Evolutionary conservation across 2,113 vertebrate species (phyloP).

Genomic region (cattle (Bos taurus)): DNA sequence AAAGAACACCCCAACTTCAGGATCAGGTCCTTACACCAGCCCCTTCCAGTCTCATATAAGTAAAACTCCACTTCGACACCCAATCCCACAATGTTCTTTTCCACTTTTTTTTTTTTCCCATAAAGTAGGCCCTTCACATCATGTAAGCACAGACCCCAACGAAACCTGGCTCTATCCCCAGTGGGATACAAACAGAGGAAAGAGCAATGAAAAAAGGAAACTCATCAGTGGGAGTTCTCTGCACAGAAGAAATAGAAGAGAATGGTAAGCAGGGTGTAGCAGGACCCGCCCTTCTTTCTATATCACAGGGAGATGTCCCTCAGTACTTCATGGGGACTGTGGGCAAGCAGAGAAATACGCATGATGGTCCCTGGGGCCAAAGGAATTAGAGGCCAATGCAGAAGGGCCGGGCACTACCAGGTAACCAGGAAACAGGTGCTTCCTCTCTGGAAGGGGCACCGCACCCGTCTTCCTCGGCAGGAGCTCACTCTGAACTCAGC

Average conservation of each 20-base stretch:
- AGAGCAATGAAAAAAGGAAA: not conserved
- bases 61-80: not conserved
- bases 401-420: not conserved
- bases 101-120: not conserved
- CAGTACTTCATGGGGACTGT: not conserved
- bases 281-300: not conserved
- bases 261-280: not conserved
- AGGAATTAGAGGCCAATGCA: not conserved
- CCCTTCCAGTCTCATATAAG: not conserved
- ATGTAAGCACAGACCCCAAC: not conserved
- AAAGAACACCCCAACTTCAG: not conserved
- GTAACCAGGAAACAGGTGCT: constrained; percentile 64
- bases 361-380: not conserved
- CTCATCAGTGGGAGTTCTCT: not conserved
- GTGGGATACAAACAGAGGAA: not conserved
- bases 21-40: fast-evolving
- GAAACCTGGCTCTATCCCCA: not conserved
- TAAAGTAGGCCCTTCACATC: not conserved
- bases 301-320: not conserved
- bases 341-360: not conserved
- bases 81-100: not conserved
- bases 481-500: constrained; percentile 10
- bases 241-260: not conserved
- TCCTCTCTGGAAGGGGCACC: constrained; percentile 27
- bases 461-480: not conserved